A percentile compares a stretch with the other conserved stretches of the same genome.
phyloP scores from a whole-genome alignment of 2,888 invertebrate genomes.

The Acheta domesticus region DNA sequence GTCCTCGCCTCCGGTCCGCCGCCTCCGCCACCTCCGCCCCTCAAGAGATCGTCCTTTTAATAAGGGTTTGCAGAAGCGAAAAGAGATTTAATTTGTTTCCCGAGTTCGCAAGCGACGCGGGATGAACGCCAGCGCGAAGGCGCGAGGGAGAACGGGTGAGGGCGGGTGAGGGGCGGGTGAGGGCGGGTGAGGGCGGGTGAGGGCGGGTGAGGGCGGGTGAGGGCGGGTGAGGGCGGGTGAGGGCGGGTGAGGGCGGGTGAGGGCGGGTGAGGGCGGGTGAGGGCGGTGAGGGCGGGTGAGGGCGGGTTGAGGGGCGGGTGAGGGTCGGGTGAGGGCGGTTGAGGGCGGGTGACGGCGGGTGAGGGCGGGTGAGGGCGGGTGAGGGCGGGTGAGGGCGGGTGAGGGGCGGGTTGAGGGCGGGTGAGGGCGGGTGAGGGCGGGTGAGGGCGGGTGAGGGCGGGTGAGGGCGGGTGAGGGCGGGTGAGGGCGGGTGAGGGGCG shows the following conservation, averaged over 20 bases:
- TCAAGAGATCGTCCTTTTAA: not conserved
- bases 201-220: not conserved
- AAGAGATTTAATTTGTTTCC: slow-evolving; percentile 1
- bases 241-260: too few relatives aligned
- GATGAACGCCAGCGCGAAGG: not conserved
- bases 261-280: not conserved
- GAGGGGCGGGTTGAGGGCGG: too few relatives aligned
- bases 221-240: too few relatives aligned
- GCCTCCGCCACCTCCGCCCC: not conserved
- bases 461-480: too few relatives aligned
- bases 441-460: too few relatives aligned
- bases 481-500: too few relatives aligned
- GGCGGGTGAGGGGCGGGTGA: not conserved
- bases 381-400: too few relatives aligned
- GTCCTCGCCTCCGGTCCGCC: not conserved
- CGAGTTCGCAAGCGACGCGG: not conserved
- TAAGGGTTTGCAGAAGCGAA: not conserved
- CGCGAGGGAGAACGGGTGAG: not conserved
- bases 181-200: not conserved
- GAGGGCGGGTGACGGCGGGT: too few relatives aligned
- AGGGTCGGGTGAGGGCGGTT: not conserved
- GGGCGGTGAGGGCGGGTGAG: not conserved
- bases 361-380: too few relatives aligned
- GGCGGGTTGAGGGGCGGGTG: too few relatives aligned
- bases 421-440: too few relatives aligned